Evolutionary conservation across 2,113 vertebrate genomes (phyloP).

Genomic region (Gorsachius goisagi): DNA sequence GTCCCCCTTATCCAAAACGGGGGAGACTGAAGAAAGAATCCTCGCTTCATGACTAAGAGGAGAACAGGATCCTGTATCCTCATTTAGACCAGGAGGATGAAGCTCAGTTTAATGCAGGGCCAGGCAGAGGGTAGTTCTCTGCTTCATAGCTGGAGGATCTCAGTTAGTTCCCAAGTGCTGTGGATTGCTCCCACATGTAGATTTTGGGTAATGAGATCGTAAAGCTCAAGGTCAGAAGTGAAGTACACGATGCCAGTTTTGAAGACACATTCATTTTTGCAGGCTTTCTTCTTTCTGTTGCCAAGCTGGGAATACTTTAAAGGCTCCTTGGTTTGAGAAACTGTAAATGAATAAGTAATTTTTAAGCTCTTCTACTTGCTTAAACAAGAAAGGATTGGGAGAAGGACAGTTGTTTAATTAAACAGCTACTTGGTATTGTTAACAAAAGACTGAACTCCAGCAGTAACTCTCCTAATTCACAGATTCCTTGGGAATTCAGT

Average conservation of each 20-base stretch:
- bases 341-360: neutral
- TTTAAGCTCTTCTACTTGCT: constrained; percentile 20
- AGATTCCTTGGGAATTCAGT: constrained; percentile 66
- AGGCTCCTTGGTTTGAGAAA: neutral
- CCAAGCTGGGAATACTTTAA: neutral
- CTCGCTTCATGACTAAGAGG: neutral
- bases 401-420: constrained; percentile 58
- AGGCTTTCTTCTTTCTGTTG: constrained; percentile 15
- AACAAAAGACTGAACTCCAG: constrained; percentile 49
- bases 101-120: neutral
- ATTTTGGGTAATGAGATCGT: neutral
- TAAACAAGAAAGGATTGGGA: neutral
- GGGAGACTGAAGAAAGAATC: neutral
- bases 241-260: neutral
- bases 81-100: neutral
- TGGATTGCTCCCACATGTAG: neutral
- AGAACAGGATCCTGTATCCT: neutral
- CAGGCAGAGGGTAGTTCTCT: neutral
- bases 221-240: neutral
- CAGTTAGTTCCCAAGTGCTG: neutral
- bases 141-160: neutral
- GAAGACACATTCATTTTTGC: neutral
- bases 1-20: neutral
- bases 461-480: constrained; percentile 40
- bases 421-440: constrained; percentile 30